Percentiles rank a stretch among this genome's conserved stretches.
These are phyloP conservation scores for Diaperis boleti DNA, from an alignment of 2,888 invertebrate species.

Conservation along the genomic window DNA sequence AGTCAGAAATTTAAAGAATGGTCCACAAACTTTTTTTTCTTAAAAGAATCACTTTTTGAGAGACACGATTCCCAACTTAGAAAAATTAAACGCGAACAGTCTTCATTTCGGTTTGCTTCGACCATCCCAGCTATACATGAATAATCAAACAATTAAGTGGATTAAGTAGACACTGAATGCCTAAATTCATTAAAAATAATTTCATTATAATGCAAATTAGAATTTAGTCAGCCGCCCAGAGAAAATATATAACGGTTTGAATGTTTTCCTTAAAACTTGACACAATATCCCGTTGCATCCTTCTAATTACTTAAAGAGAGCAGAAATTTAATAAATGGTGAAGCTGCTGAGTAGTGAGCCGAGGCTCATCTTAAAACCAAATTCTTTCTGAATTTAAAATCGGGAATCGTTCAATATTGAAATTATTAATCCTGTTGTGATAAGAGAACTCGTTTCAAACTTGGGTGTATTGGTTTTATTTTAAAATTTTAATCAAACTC, in stretches of 20 bases:
- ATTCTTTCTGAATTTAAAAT: conserved; percentile 31
- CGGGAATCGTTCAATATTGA: conserved; percentile 39
- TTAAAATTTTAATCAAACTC: conserved; percentile 47
- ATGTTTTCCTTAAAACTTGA: conserved; percentile 21
- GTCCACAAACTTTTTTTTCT: too few species aligned
- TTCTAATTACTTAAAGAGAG: conserved; percentile 29
- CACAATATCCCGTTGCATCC: conserved; percentile 13
- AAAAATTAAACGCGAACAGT: too few species aligned
- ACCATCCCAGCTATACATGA: conserved; percentile 27
- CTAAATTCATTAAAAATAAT: conserved; percentile 39
- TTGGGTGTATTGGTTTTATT: conserved; percentile 44
- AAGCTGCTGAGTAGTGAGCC: conserved; percentile 4
- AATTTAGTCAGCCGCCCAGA: conserved; percentile 11
- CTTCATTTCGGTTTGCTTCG: conserved; percentile 6
- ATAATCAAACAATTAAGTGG: conserved; percentile 36
- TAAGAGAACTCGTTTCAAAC: conserved; percentile 40
- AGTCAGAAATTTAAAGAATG: too few species aligned
- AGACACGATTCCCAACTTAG: too few species aligned
- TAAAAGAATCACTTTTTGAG: too few species aligned
- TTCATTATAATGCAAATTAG: conserved; percentile 38
- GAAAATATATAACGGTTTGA: conserved; percentile 21
- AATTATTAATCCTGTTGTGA: conserved; percentile 42
- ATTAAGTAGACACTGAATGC: conserved; percentile 33
- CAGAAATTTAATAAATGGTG: conserved; percentile 28
- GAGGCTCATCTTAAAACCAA: conserved; percentile 19